These are phyloP conservation scores for Coenonympha arcania DNA, from an alignment of 2,888 invertebrate genomes.

Conservation along the genomic window DNA sequence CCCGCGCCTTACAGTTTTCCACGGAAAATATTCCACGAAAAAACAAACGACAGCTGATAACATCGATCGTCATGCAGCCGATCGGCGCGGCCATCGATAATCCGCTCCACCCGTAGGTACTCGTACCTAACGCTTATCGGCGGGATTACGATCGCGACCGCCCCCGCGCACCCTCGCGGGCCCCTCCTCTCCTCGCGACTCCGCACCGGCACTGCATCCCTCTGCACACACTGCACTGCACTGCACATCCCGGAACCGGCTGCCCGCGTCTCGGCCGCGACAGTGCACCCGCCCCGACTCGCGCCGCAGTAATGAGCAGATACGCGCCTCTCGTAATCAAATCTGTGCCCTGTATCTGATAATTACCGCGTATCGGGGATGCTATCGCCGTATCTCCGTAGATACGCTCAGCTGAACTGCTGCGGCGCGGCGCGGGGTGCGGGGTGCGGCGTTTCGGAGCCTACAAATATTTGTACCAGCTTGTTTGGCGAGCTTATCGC, in stretches of 20 bases:
- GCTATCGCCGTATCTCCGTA: conserved; percentile 56
- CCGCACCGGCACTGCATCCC: background rate
- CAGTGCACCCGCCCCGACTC: conserved; percentile 28
- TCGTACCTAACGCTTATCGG: conserved; percentile 15
- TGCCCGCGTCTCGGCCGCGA: conserved; percentile 6
- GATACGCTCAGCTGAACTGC: conserved; percentile 34
- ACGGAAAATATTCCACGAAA: conserved; percentile 65
- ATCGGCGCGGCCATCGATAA: conserved; percentile 65
- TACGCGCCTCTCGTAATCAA: conserved; percentile 63
- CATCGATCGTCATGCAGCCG: conserved; percentile 61
- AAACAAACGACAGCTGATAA: conserved; percentile 70
- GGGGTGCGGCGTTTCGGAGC: conserved; percentile 37
- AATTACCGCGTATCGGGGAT: conserved; percentile 64
- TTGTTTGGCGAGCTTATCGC: conserved; percentile 58
- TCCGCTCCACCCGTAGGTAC: conserved; percentile 45
- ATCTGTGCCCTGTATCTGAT: conserved; percentile 68
- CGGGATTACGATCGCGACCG: background rate
- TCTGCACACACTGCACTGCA: background rate
- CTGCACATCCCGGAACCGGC: background rate
- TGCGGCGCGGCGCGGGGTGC: conserved; percentile 2
- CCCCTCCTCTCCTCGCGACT: background rate
- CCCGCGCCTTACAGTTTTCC: conserved; percentile 54
- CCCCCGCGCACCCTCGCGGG: background rate
- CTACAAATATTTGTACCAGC: conserved; percentile 56
- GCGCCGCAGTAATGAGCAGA: conserved; percentile 50